Evolutionary conservation across 1,140 invertebrate species (phyloP).

Genomic region (Anastrepha ludens): DNA sequence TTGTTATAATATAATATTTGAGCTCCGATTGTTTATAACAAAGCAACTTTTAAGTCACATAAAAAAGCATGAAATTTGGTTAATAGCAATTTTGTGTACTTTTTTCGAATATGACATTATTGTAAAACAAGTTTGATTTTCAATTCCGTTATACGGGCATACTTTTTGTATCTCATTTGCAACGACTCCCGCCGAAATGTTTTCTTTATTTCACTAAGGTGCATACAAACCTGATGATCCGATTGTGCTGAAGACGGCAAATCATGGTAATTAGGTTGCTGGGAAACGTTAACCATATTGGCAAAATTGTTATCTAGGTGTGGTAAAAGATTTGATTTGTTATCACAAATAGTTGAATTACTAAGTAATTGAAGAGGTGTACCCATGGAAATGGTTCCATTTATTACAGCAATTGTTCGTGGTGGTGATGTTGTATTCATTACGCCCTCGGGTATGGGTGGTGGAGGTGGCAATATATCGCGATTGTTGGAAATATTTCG

Average conservation of each 20-base stretch:
- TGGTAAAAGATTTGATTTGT: not conserved
- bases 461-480: slow-evolving; percentile 88
- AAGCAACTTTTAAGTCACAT: too few species aligned
- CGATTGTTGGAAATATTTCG: slow-evolving; percentile 81
- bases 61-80: too few species aligned
- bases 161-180: too few species aligned
- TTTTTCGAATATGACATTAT: too few species aligned
- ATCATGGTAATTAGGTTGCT: not conserved
- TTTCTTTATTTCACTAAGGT: too few species aligned
- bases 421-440: slow-evolving; percentile 74
- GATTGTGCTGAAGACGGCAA: not conserved
- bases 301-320: slow-evolving; percentile 6
- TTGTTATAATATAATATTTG: too few species aligned
- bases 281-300: not conserved
- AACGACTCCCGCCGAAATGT: too few species aligned
- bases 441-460: slow-evolving; percentile 83
- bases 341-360: not conserved
- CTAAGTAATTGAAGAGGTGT: not conserved
- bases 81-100: too few species aligned
- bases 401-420: slow-evolving; percentile 59
- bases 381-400: not conserved
- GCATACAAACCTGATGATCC: slow-evolving; percentile 20
- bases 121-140: too few species aligned
- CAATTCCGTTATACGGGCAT: too few species aligned
- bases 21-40: too few species aligned